Evolutionary conservation across 2,888 invertebrate species (phyloP).

Genomic region (Tupiocoris notatus): DNA sequence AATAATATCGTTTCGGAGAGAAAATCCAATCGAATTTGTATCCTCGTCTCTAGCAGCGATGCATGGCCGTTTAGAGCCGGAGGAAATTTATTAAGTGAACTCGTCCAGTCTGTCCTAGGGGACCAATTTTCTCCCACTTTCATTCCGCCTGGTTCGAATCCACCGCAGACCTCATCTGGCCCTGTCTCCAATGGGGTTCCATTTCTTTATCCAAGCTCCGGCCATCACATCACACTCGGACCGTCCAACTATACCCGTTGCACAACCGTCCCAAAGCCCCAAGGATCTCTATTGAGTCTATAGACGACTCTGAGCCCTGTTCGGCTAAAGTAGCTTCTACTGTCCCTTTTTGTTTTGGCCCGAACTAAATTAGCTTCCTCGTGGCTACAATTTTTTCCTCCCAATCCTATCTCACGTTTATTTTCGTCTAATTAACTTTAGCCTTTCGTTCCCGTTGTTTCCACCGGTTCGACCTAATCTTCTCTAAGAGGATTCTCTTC

Average conservation of each 20-base stretch:
- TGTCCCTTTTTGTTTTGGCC: not conserved
- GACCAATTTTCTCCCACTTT: not conserved
- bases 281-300: not conserved
- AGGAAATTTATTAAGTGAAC: not conserved
- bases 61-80: too few relatives aligned
- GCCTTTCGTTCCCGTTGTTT: slow-evolving; percentile 17
- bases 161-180: not conserved
- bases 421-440: slow-evolving; percentile 34
- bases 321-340: not conserved
- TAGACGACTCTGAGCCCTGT: too few relatives aligned
- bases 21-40: too few relatives aligned
- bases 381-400: not conserved
- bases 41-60: too few relatives aligned
- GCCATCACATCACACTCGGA: not conserved
- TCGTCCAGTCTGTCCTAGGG: not conserved
- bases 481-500: not conserved
- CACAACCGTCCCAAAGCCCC: not conserved
- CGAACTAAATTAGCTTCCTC: not conserved
- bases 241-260: not conserved
- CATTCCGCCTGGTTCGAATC: not conserved
- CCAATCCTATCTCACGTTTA: slow-evolving; percentile 23
- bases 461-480: slow-evolving; percentile 20
- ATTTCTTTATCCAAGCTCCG: not conserved
- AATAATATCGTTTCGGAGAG: too few relatives aligned
- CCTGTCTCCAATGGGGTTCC: not conserved